phyloP scores from a whole-genome alignment of 2,113 vertebrate genomes.

The Tamias sibiricus region DNA sequence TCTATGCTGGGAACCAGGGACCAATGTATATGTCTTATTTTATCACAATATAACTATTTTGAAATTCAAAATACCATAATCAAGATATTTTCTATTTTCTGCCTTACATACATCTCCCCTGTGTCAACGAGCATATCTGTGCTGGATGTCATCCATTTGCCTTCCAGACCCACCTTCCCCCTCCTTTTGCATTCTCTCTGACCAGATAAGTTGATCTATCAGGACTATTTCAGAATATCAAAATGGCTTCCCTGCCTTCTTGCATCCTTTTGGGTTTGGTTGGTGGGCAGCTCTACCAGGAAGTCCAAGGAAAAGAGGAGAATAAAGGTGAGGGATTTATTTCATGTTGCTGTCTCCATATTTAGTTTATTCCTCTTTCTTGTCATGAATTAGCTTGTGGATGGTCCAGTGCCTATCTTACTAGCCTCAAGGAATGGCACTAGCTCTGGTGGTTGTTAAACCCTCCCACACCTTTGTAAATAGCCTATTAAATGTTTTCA shows the following conservation, averaged over 20 bases:
- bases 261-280: background rate
- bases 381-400: background rate
- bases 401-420: background rate
- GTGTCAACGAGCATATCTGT: background rate
- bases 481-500: slow-evolving; percentile 4
- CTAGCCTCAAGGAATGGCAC: background rate
- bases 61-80: background rate
- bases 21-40: background rate
- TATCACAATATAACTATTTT: background rate
- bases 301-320: background rate
- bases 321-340: background rate
- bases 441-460: background rate
- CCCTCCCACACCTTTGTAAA: background rate
- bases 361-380: background rate
- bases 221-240: background rate
- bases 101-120: background rate
- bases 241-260: background rate
- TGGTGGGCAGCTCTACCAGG: background rate
- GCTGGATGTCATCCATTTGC: background rate
- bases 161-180: background rate
- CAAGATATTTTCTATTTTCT: background rate
- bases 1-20: background rate
- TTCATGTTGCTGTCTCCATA: background rate
- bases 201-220: background rate
- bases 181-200: background rate